Conservation (phyloP, 2,797 vertebrate genomes). For the Phalanger gymnotis region DNA sequence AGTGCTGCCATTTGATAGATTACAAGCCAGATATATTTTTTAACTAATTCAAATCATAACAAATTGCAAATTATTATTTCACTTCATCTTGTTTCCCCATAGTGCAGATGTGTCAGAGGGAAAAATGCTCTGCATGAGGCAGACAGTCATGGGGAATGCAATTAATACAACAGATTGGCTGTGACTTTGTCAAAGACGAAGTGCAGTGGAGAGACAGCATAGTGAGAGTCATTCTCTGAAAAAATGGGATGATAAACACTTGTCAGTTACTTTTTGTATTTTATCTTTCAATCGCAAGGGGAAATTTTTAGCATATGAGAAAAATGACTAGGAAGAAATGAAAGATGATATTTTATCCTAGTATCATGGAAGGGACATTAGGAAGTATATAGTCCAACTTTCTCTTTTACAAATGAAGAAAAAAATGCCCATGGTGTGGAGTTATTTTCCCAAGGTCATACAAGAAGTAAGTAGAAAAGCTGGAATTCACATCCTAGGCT, state of each 20-base stretch:
- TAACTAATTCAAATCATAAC: constrained; percentile 4
- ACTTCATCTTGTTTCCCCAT: constrained; percentile 21
- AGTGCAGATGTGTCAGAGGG: background rate
- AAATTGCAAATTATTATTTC: constrained; percentile 32
- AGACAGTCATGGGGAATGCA: background rate
- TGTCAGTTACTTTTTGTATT: background rate
- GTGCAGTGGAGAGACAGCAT: background rate
- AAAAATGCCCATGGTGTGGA: background rate
- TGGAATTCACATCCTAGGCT: background rate
- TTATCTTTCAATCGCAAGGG: background rate
- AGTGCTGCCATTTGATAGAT: constrained; percentile 13
- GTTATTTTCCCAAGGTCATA: background rate
- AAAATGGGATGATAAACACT: constrained; percentile 13
- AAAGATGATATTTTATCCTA: background rate
- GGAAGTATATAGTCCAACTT: background rate
- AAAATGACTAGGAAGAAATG: background rate
- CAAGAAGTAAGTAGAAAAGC: background rate
- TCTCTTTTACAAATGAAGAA: background rate
- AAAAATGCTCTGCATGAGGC: background rate
- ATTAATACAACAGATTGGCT: background rate
- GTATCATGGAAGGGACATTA: background rate
- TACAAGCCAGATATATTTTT: constrained; percentile 34
- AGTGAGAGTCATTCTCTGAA: background rate
- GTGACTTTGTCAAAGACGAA: background rate
- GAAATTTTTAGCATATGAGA: background rate